phyloP scores from a whole-genome alignment of 2,113 vertebrate species.

The Saimiri boliviensis region DNA sequence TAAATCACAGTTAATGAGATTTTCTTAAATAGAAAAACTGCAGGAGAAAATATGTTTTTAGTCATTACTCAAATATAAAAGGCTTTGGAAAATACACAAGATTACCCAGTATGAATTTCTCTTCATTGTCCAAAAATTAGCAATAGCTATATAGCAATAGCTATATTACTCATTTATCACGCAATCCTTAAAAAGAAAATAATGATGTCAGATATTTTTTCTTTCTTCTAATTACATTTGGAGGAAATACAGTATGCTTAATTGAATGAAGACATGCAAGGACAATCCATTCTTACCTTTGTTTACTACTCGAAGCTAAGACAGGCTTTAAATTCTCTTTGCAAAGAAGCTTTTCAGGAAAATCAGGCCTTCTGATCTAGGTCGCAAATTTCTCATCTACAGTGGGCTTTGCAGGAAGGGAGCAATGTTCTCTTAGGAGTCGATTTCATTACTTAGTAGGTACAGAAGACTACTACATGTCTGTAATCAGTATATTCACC shows the following conservation, averaged over 20 bases:
- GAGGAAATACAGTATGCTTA: background rate
- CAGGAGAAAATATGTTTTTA: background rate
- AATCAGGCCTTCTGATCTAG: background rate
- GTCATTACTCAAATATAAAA: background rate
- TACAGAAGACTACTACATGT: rapidly evolving
- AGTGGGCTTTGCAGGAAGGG: background rate
- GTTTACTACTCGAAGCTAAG: background rate
- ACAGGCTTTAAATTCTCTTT: background rate
- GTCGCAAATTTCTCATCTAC: background rate
- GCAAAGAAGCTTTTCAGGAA: background rate
- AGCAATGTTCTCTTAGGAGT: background rate
- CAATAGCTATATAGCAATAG: background rate
- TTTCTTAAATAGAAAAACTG: background rate
- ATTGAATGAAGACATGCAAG: background rate
- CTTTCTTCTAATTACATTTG: background rate
- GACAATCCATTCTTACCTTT: background rate
- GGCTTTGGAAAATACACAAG: background rate
- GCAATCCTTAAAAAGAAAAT: background rate
- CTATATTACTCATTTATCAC: background rate
- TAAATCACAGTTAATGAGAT: background rate
- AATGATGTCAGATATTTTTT: background rate
- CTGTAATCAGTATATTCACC: rapidly evolving
- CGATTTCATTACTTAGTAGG: background rate
- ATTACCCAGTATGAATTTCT: background rate
- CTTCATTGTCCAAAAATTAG: background rate